Percentiles rank a stretch among this genome's conserved stretches.
Evolutionary conservation across 2,888 invertebrate species (phyloP).

Genomic region (Eupithecia insigniata): DNA sequence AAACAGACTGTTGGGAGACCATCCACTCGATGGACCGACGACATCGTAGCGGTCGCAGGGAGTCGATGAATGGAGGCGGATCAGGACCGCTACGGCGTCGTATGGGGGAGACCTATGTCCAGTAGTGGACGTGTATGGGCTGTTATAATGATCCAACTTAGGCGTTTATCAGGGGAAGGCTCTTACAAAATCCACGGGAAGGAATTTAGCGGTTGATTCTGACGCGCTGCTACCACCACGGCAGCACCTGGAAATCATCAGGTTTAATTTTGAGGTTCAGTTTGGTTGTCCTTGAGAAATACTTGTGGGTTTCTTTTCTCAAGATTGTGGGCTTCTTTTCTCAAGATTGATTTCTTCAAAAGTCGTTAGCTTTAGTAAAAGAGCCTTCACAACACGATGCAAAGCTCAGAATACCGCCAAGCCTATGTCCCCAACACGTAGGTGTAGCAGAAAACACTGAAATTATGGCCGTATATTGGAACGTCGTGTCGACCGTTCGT

Average conservation of each 20-base stretch:
- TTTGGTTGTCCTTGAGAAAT: background rate
- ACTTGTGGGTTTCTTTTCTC: background rate
- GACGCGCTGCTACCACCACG: background rate
- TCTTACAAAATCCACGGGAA: background rate
- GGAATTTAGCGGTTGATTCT: background rate
- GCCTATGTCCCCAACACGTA: slow-evolving; percentile 60
- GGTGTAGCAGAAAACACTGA: slow-evolving; percentile 76
- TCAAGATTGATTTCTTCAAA: background rate
- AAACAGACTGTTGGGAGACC: too few relatives aligned
- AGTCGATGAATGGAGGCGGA: too few relatives aligned
- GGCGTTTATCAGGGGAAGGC: background rate
- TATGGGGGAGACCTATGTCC: too few relatives aligned
- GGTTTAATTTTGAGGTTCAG: background rate
- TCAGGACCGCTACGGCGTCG: too few relatives aligned
- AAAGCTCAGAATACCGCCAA: slow-evolving; percentile 58
- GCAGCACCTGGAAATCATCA: background rate
- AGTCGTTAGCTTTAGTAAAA: background rate
- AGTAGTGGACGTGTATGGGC: too few relatives aligned
- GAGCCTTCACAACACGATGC: background rate
- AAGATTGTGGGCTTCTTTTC: background rate
- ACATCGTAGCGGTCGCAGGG: too few relatives aligned
- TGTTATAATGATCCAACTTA: too few relatives aligned
- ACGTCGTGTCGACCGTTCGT: slow-evolving; percentile 71
- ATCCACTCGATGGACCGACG: too few relatives aligned
- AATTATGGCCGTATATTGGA: slow-evolving; percentile 77